phyloP scores from a whole-genome alignment of 1,140 invertebrate genomes.

The Pseudobourletiella spinata region DNA sequence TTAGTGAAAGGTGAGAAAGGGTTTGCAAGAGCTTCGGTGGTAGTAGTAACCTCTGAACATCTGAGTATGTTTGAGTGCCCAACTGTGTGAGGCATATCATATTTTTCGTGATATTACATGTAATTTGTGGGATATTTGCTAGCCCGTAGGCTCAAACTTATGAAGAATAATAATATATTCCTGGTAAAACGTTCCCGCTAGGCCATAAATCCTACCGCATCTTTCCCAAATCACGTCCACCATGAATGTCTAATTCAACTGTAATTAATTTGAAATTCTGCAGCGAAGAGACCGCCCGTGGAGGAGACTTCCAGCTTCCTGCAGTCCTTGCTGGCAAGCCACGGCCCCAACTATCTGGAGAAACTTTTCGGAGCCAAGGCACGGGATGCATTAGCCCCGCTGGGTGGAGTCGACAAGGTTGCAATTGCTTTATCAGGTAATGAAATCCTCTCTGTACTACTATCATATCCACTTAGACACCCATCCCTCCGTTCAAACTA shows the following conservation, averaged over 20 bases:
- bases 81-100: no score
- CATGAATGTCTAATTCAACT: background rate
- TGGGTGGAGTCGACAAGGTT: constrained; percentile 87
- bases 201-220: background rate
- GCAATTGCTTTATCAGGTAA: constrained; percentile 88
- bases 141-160: no score
- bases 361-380: constrained; percentile 92
- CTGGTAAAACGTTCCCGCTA: no score
- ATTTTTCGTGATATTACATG: no score
- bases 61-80: no score
- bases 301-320: constrained; percentile 92
- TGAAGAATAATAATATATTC: no score
- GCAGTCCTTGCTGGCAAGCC: constrained; percentile 75
- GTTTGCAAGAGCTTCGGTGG: no score
- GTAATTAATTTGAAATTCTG: constrained; percentile 38
- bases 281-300: constrained; percentile 91
- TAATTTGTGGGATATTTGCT: no score
- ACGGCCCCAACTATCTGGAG: constrained; percentile 91
- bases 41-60: no score
- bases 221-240: background rate
- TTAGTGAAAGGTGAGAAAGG: no score
- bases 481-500: background rate
- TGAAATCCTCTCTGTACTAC: no score
- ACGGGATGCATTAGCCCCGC: constrained; percentile 71
- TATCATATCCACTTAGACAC: no score